Conservation (phyloP, 2,113 vertebrate species). For the Eurystomus gularis region DNA sequence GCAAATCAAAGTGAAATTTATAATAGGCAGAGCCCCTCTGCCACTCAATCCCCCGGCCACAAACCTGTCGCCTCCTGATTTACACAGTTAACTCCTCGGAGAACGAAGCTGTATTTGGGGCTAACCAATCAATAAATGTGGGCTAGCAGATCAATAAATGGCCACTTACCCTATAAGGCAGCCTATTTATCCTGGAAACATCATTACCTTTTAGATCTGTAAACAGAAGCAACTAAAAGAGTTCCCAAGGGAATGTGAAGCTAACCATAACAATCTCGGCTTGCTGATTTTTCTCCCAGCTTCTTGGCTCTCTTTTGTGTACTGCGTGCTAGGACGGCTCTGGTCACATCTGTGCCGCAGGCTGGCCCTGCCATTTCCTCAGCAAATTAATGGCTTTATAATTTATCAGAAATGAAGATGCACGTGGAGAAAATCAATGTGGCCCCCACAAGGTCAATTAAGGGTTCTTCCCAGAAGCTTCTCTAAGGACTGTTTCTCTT, state of each 20-base stretch:
- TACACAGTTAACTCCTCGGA: constrained; percentile 77
- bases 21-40: background rate
- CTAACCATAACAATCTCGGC: constrained; percentile 89
- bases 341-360: constrained; percentile 96
- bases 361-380: constrained; percentile 93
- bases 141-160: constrained; percentile 79
- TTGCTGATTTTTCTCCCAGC: constrained; percentile 84
- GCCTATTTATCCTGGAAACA: constrained; percentile 84
- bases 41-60: background rate
- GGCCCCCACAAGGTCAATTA: constrained; percentile 96
- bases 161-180: constrained; percentile 82
- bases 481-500: constrained; percentile 75
- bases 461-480: constrained; percentile 81
- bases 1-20: constrained; percentile 27
- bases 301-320: constrained; percentile 84
- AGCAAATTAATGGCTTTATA: constrained; percentile 99
- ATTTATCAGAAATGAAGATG: constrained; percentile 99
- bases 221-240: constrained; percentile 86
- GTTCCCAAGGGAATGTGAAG: constrained; percentile 84
- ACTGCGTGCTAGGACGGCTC: constrained; percentile 82
- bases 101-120: constrained; percentile 71
- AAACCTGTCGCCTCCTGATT: constrained; percentile 72
- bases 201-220: constrained; percentile 87
- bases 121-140: constrained; percentile 73
- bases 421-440: constrained; percentile 93